Evolutionary conservation across 2,113 vertebrate species (phyloP).

Genomic region (Burhinus bistriatus): DNA sequence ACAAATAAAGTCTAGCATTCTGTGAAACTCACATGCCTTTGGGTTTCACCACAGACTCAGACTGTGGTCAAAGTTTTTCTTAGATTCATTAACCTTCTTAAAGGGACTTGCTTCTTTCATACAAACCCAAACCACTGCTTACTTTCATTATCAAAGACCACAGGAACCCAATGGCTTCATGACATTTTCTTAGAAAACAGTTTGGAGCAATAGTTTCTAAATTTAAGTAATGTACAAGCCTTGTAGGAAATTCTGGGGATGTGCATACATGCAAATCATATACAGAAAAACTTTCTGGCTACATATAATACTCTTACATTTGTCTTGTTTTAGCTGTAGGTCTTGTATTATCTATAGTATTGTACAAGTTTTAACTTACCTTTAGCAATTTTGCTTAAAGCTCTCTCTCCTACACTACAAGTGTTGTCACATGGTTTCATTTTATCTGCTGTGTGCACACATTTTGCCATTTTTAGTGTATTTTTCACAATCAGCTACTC

Average conservation of each 20-base stretch:
- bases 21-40: neutral
- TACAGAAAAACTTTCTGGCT: neutral
- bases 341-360: conserved; percentile 18
- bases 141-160: conserved; percentile 10
- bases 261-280: conserved; percentile 17
- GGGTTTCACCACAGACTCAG: neutral
- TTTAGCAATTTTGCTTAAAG: conserved; percentile 2
- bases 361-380: conserved; percentile 25
- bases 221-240: neutral
- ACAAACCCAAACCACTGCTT: neutral
- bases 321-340: conserved; percentile 32
- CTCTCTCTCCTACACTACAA: neutral
- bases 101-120: neutral
- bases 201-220: neutral
- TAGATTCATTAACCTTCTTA: conserved; percentile 11
- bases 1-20: neutral
- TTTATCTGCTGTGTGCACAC: conserved; percentile 48
- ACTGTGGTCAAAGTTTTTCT: neutral
- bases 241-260: neutral
- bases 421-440: neutral
- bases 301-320: neutral
- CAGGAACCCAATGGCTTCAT: neutral
- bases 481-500: conserved; percentile 27
- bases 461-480: conserved; percentile 23
- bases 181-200: conserved; percentile 23